Conservation (phyloP, 2,888 invertebrate genomes). For the Mimumesa dahlbomi region DNA sequence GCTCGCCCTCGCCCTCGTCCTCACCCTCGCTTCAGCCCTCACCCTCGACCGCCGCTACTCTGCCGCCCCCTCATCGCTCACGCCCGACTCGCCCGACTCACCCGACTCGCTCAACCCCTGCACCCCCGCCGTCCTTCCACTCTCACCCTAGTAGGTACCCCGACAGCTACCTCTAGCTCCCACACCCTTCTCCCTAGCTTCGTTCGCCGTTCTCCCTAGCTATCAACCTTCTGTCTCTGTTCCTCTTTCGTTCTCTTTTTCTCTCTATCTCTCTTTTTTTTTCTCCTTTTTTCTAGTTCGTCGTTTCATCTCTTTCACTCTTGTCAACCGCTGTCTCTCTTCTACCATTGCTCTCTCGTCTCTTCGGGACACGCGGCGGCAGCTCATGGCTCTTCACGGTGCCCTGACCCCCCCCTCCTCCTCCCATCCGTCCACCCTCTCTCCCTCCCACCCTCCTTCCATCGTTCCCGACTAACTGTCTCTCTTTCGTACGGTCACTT, state of each 20-base stretch:
- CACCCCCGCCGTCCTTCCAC: conserved; percentile 6
- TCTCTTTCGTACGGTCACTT: conserved; percentile 34
- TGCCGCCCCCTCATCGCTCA: conserved; percentile 63
- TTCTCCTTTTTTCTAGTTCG: conserved; percentile 13
- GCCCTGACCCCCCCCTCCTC: conserved; percentile 30
- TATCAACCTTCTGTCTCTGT: conserved; percentile 42
- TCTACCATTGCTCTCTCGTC: conserved; percentile 33
- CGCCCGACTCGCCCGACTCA: conserved; percentile 60
- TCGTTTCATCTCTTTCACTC: conserved; percentile 7
- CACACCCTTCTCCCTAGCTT: too few species aligned
- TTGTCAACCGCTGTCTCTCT: conserved; percentile 9
- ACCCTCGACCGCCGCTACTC: conserved; percentile 66
- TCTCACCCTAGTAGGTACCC: conserved; percentile 47
- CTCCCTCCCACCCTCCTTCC: conserved; percentile 21
- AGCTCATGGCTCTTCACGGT: conserved; percentile 37
- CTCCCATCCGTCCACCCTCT: conserved; percentile 22
- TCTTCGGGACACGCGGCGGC: conserved; percentile 47
- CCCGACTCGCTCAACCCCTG: conserved; percentile 63
- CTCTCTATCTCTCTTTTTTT: not conserved
- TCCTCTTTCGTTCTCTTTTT: conserved; percentile 17
- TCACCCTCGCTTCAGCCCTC: conserved; percentile 63
- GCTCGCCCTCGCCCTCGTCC: conserved; percentile 66
- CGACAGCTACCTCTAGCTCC: conserved; percentile 47
- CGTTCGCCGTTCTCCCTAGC: conserved; percentile 45
- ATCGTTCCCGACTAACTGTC: conserved; percentile 41